Percentiles rank a stretch among this genome's conserved stretches.
Evolutionary conservation across 2,113 vertebrate genomes (phyloP).

Genomic region (Ochotona curzoniae): DNA sequence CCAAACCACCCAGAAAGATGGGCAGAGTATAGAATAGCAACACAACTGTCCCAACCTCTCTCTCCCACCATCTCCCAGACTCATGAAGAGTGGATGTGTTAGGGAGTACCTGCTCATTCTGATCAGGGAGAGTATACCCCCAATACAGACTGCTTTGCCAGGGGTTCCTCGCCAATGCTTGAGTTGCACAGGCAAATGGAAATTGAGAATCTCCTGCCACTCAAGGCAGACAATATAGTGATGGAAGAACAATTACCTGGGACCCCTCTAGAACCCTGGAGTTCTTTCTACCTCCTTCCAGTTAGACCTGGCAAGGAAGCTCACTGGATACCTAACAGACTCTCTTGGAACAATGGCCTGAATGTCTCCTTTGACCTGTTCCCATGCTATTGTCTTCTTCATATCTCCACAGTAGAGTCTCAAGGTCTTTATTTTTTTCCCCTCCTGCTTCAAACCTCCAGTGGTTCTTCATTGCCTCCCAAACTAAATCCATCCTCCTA

Average conservation of each 20-base stretch:
- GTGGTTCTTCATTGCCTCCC: neutral
- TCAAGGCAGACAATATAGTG: fast-evolving
- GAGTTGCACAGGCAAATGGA: neutral
- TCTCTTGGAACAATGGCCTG: too few species aligned
- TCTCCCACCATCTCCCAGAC: neutral
- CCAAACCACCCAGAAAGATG: constrained; percentile 46
- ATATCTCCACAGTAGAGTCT: neutral
- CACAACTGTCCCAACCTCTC: fast-evolving
- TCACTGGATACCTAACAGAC: too few species aligned
- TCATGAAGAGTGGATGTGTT: neutral
- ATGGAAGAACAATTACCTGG: neutral
- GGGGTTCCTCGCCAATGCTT: neutral
- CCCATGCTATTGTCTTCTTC: fast-evolving
- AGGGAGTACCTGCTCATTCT: neutral
- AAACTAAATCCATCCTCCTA: neutral
- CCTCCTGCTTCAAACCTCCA: neutral
- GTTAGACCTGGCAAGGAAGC: neutral
- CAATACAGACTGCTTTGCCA: fast-evolving
- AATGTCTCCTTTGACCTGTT: neutral
- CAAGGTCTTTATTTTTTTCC: neutral
- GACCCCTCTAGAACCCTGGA: neutral
- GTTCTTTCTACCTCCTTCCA: neutral
- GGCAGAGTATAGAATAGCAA: neutral
- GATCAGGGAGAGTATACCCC: neutral
- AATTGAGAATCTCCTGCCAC: neutral